Evolutionary conservation across 2,888 invertebrate genomes (phyloP), one percentile per base, ranked within the genome.

Genomic region (Falcaria lacertinaria): DNA sequence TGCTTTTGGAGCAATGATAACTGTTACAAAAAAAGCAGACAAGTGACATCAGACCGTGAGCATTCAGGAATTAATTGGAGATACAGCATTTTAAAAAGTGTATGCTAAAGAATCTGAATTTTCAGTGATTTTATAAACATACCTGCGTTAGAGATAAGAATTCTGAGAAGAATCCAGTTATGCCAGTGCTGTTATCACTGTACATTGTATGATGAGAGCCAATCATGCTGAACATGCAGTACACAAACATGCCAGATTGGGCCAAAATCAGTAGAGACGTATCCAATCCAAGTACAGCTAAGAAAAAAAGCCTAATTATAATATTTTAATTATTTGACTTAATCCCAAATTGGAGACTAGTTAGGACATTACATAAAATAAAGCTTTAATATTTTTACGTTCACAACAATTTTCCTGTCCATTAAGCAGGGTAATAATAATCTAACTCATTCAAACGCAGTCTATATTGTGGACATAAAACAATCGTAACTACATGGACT

Each of bases 241-340:
- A 96, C 25, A 97, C 92, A 76, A 95, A 96, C 72, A 97, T 94
- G 15, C 97, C 97, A 0, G 95, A 94, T 74, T 97, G 96, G 0
- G 97, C 97, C 42, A 97, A 92, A 14, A 97, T 93, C 42, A 98
- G 85, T 1, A 98, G 87, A 1, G 95, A 94, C 45, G 94, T 95
- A 68, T 97, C 96, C 57, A 97, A 80, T 41, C 88, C 86, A 14
- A 91, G 66, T 3, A 90, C 82, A 39, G 85, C 88, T 87, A 60
- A 34, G 60, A 61, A 17, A 42, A 50, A 37, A 42, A n/a, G 0
- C 15, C n/a, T 35, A 28, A 4, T 17, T 8, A 37, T 32, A 19
- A 0, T 19, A 19, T 11, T 33, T n/a, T 34, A 16, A n/a, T n/a
- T n/a, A n/a, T n/a, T n/a, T n/a, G n/a, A n/a, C n/a, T n/a, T n/a